A percentile compares a stretch with the other conserved stretches of the same genome.
Evolutionary conservation across 2,797 vertebrate genomes (phyloP).

Genomic region (Huso huso): DNA sequence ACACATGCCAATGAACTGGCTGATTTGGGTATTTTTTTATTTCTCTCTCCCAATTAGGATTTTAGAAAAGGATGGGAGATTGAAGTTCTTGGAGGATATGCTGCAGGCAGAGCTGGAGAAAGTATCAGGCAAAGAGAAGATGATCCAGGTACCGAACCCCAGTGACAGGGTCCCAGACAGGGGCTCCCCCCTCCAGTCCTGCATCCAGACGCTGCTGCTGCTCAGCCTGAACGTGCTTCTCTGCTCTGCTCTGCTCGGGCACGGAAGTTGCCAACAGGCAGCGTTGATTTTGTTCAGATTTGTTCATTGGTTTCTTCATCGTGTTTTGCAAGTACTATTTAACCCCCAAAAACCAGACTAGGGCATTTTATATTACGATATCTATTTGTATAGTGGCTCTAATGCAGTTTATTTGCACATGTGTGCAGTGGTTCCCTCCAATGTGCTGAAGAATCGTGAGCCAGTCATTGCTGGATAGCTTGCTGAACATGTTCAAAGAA

Average conservation of each 20-base stretch:
- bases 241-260: neutral
- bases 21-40: neutral
- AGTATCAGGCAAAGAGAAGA: conserved; percentile 64
- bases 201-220: neutral
- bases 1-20: too few species aligned
- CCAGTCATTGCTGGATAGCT: too few species aligned
- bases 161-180: neutral
- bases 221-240: neutral
- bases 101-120: conserved; percentile 68
- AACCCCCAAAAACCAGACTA: neutral
- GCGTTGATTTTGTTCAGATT: neutral
- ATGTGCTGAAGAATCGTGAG: too few species aligned
- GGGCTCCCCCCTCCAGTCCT: neutral
- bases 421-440: too few species aligned
- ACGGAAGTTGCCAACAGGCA: neutral
- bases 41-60: conserved; percentile 51
- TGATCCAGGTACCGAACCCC: conserved; percentile 60
- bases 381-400: too few species aligned
- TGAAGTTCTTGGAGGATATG: conserved; percentile 72
- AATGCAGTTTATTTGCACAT: too few species aligned
- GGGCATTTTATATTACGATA: too few species aligned
- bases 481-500: too few species aligned
- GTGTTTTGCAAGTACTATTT: neutral
- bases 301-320: neutral
- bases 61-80: conserved; percentile 75